Evolutionary conservation across 64 coral and sea anemone genomes (phyloP), one percentile per base, ranked within the genome.

Genomic region (Stichodactyla helianthus): DNA sequence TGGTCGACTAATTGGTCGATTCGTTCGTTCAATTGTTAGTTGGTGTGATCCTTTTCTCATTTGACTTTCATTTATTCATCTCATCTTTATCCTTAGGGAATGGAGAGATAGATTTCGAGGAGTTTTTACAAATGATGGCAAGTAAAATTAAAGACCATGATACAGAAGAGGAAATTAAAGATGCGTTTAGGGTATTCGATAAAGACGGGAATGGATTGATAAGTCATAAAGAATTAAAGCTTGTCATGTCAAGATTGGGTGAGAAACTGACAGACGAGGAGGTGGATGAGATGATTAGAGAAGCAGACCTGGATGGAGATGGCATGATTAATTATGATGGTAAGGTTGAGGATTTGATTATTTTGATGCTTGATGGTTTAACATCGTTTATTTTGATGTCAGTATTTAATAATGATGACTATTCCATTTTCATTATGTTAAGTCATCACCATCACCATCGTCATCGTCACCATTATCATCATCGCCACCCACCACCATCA

Each of bases 61-160:
- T 22, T 20, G 7, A 9, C 17, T 9, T 68, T 20, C 8, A 74
- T 74, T 74, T 27, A 74, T 74, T 11, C 10, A 4, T 74, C 10
- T 7, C 10, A 4, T 74, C 10, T 14, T 74, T n/a, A 35, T 31
- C 27, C 68, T 11, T 31, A 92, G 90, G 85, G 35, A 92, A 87
- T 56, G 90, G 90, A 7, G 90, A 92, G 79, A 92, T 92, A 26
- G 90, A 92, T 13, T 92, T 92, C 58, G 84, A 86, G 19, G 90
- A 92, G 62, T 92, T 92, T 83, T 84, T 92, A 20, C 90, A 92
- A 59, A 92, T 92, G 90, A 87, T 92, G 85, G 85, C 90, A 17
- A 92, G 84, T 53, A 92, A 92, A 83, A 92, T 92, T 22, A 92
- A 82, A 51, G 77, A 86, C 8, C 71, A 60, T 26, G 90, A 92